phyloP scores from a whole-genome alignment of 1,140 invertebrate species.

The Leguminivora glycinivorella region DNA sequence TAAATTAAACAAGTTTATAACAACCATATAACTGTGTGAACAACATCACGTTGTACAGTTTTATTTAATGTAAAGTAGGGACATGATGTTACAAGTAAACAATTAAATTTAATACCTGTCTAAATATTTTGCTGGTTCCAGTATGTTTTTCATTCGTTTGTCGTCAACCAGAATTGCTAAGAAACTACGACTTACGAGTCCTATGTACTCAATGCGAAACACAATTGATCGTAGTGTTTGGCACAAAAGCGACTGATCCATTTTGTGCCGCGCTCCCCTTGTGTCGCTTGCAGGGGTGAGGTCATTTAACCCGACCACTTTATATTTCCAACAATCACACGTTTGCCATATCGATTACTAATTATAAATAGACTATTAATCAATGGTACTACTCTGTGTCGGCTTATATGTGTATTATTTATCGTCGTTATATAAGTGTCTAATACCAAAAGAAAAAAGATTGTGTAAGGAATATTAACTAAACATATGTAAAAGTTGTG shows the following conservation, averaged over 20 bases:
- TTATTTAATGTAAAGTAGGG: no score
- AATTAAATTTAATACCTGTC: no score
- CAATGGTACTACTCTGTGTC: background rate
- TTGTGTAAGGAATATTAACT: no score
- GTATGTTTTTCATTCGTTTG: no score
- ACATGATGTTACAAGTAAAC: no score
- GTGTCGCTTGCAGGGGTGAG: slow-evolving; percentile 34
- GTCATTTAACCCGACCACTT: slow-evolving; percentile 19
- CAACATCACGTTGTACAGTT: no score
- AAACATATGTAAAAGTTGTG: no score
- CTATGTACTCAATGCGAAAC: background rate
- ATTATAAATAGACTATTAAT: background rate
- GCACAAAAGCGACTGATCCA: slow-evolving; percentile 50
- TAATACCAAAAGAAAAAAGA: background rate
- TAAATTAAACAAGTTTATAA: no score
- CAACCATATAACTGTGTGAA: no score
- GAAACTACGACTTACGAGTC: background rate
- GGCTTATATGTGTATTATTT: background rate
- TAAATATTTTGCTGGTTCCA: no score
- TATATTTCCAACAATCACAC: slow-evolving; percentile 3
- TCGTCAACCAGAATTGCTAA: background rate
- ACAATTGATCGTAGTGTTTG: slow-evolving; percentile 30
- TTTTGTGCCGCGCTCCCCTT: slow-evolving; percentile 50
- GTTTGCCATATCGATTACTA: background rate
- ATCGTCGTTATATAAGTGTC: background rate